Conservation (phyloP, 2,888 invertebrate genomes). For the Lacanobia oleracea region DNA sequence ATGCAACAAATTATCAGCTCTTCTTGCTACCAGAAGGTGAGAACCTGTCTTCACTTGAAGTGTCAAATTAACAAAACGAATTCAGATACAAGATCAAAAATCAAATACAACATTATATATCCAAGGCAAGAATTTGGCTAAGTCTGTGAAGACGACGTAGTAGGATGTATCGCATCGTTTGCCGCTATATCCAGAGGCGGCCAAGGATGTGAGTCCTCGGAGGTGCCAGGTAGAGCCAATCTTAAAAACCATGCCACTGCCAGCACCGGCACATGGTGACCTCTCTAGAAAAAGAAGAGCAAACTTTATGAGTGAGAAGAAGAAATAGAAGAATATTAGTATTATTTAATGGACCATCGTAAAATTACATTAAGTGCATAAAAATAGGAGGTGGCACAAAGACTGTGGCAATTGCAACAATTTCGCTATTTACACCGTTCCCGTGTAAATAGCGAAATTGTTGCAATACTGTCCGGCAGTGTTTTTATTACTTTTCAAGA, state of each 20-base stretch:
- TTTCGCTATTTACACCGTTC: too few species aligned
- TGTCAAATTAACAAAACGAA: background rate
- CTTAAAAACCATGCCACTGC: conserved; percentile 34
- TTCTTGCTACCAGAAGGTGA: background rate
- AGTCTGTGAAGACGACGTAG: conserved; percentile 25
- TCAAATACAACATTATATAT: conserved; percentile 19
- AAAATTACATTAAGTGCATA: too few species aligned
- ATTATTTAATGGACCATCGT: too few species aligned
- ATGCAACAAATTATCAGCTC: background rate
- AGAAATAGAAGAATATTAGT: too few species aligned
- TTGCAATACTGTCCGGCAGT: too few species aligned
- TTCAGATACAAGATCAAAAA: conserved; percentile 1
- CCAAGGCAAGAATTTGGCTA: conserved; percentile 31
- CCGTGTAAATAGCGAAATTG: too few species aligned
- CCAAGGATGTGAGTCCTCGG: conserved; percentile 25
- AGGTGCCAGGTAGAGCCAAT: conserved; percentile 22
- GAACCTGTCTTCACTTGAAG: background rate
- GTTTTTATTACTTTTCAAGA: too few species aligned
- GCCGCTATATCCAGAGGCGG: conserved; percentile 3
- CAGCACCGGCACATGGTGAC: conserved; percentile 15
- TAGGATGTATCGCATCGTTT: conserved; percentile 15
- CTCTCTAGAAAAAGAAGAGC: conserved; percentile 4
- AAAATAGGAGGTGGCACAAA: too few species aligned
- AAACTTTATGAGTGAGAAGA: background rate
- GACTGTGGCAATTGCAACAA: too few species aligned